A percentile compares a stretch with the other conserved stretches of the same genome.
Conservation (phyloP, 2,888 invertebrate genomes). For the Drosophila cognata region DNA sequence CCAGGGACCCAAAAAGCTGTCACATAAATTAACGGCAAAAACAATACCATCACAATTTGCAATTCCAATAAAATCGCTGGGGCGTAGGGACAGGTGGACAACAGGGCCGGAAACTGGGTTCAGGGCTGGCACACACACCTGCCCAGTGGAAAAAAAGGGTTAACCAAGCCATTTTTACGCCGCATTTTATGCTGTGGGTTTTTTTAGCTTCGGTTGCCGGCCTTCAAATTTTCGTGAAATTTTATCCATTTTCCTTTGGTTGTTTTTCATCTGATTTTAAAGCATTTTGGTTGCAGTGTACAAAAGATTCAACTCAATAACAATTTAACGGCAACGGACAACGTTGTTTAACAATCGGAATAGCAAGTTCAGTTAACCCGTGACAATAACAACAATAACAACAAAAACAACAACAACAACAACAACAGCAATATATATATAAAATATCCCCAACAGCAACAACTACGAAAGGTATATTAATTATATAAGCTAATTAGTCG, state of each 20-base stretch:
- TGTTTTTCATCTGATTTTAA: conserved; percentile 28
- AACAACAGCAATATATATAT: neutral
- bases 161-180: conserved; percentile 49
- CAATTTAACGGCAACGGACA: conserved; percentile 18
- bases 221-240: conserved; percentile 6
- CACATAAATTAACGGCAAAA: conserved; percentile 49
- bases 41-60: conserved; percentile 60
- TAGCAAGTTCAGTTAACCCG: conserved; percentile 16
- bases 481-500: conserved; percentile 53
- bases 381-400: conserved; percentile 13
- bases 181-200: conserved; percentile 42
- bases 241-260: conserved; percentile 5
- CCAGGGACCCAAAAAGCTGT: neutral
- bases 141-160: conserved; percentile 34
- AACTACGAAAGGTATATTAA: conserved; percentile 55
- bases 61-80: conserved; percentile 48
- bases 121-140: neutral
- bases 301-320: conserved; percentile 21
- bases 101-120: conserved; percentile 23
- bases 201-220: neutral
- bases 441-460: conserved; percentile 6
- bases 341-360: conserved; percentile 22
- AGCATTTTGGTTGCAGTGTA: conserved; percentile 32
- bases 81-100: conserved; percentile 3
- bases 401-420: conserved; percentile 4